Conservation (phyloP, 2,113 vertebrate species). For the Burhinus oedicnemus region DNA sequence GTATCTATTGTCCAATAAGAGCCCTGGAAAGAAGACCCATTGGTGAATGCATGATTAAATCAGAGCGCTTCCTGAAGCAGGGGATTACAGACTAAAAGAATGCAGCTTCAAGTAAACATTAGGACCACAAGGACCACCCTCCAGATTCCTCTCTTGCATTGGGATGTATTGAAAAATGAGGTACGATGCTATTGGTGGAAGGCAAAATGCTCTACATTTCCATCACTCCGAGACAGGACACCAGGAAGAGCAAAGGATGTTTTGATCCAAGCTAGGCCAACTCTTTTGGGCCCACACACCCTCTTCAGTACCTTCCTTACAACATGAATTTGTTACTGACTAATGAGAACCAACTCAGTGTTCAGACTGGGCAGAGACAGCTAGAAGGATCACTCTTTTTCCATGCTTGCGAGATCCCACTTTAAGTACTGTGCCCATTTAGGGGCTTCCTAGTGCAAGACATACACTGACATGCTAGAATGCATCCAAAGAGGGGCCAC, state of each 20-base stretch:
- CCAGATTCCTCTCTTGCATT: not conserved
- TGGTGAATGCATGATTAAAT: not conserved
- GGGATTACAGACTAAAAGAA: not conserved
- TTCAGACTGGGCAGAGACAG: not conserved
- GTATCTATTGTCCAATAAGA: slow-evolving; percentile 98
- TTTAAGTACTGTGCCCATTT: not conserved
- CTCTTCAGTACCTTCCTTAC: not conserved
- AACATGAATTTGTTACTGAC: not conserved
- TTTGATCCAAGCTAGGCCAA: not conserved
- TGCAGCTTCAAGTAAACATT: not conserved
- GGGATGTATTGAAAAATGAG: not conserved
- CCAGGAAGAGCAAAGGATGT: not conserved
- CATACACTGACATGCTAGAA: not conserved
- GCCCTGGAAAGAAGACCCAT: slow-evolving; percentile 80
- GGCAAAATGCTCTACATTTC: not conserved
- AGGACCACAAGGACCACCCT: not conserved
- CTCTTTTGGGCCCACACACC: not conserved
- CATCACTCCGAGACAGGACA: not conserved
- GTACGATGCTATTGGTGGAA: not conserved
- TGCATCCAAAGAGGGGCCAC: not conserved
- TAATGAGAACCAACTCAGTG: not conserved
- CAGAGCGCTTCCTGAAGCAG: not conserved
- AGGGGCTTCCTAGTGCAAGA: not conserved
- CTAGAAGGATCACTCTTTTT: not conserved
- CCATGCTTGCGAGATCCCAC: not conserved